Evolutionary conservation across 2,888 invertebrate species (phyloP), one percentile per base, ranked within the genome.

Genomic region (Campaea margaritaria): DNA sequence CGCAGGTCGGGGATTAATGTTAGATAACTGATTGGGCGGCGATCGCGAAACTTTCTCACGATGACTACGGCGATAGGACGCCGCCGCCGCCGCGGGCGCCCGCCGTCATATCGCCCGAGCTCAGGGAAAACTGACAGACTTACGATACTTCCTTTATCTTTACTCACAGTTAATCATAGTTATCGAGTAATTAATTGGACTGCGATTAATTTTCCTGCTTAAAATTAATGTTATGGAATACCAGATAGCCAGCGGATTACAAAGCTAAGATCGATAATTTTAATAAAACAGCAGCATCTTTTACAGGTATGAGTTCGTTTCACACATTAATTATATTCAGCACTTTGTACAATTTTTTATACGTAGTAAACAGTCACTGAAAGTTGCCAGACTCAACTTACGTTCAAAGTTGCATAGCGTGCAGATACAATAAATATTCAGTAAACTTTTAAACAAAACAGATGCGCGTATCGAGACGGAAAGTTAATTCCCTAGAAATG

Each of bases 1-100:
- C 87, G 89, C 85, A 66, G 76, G 75, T 74, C 76, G 70, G 70
- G 65, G 79, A 81, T 80, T 80, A 82, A 81, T 80, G 80, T 79
- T 82, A 83, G 85, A 83, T 85, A 84, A 80, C 75, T 75, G 85
- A 86, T 84, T 82, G 82, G 76, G 76, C 76, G 77, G 73, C 73
- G 76, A 82, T 87, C 83, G 88, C 87, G 76, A 84, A 86, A 85
- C 80, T 86, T 85, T 87, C 89, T 87, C 87, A 88, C 87, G 87
- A 86, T 87, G 76, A 74, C 62, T 66, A 68, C 64, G 67, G 74
- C 75, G 81, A 81, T 83, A 81, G 73, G 65, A 64, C 55, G 65
- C 62, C 57, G 67, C 21, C 57, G 67, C 21, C 13, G 44, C 72
- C 70, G 72, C 65, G 63, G 53, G 69, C 72, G 67, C 69, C 64